phyloP scores from a whole-genome alignment of 2,888 invertebrate genomes.

The Unio pictorum region DNA sequence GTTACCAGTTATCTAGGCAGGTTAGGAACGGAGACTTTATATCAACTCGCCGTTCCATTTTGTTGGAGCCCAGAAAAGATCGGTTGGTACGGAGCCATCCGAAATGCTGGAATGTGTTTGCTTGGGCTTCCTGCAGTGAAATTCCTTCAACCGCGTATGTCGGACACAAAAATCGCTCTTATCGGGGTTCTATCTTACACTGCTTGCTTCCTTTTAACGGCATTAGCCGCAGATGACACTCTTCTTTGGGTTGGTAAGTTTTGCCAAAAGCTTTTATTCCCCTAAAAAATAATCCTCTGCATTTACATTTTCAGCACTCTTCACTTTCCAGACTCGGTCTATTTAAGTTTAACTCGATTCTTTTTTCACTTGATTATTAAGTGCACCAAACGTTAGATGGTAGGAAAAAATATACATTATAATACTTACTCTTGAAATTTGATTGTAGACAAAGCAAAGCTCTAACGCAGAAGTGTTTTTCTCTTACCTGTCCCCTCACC shows the following conservation, averaged over 20 bases:
- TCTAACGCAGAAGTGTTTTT: too few species aligned
- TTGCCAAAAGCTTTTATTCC: not conserved
- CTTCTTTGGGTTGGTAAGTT: conserved; percentile 31
- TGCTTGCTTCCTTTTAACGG: conserved; percentile 22
- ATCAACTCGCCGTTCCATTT: conserved; percentile 30
- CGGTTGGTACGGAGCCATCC: conserved; percentile 20
- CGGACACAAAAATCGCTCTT: conserved; percentile 21
- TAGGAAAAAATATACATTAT: too few species aligned
- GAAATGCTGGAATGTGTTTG: conserved; percentile 19
- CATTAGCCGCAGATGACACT: conserved; percentile 14
- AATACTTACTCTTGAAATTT: too few species aligned
- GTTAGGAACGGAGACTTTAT: conserved; percentile 21
- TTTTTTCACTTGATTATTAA: too few species aligned
- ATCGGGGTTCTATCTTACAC: conserved; percentile 12
- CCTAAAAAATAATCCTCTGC: not conserved
- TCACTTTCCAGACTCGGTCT: too few species aligned
- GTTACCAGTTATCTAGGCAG: conserved; percentile 4
- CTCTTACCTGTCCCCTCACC: too few species aligned
- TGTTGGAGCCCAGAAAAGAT: conserved; percentile 34
- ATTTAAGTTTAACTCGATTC: too few species aligned
- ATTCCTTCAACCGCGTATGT: conserved; percentile 20
- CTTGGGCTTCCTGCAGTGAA: conserved; percentile 12
- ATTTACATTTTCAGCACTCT: conserved; percentile 1
- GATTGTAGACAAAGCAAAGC: too few species aligned
- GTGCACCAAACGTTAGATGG: too few species aligned